Percentiles rank a stretch among this genome's conserved stretches.
Conservation (phyloP, 2,888 invertebrate genomes). For the Drosophila algonquin region DNA sequence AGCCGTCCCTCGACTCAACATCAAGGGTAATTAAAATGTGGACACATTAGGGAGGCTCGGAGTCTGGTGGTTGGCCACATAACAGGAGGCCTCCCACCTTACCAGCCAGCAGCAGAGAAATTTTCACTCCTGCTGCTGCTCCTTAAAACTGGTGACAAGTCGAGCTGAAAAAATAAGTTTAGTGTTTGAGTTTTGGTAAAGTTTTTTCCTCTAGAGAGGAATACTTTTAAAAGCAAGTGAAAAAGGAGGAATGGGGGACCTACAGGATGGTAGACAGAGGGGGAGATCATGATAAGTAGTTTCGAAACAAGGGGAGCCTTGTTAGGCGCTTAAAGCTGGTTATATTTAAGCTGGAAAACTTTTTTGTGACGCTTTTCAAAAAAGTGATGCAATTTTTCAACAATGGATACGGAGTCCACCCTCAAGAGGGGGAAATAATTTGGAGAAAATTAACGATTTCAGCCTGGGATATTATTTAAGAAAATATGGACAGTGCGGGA, state of each 20-base stretch:
- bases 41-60: conserved; percentile 53
- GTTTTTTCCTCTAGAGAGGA: conserved; percentile 33
- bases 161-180: conserved; percentile 21
- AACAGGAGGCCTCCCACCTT: neutral
- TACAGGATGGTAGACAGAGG: neutral
- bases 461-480: neutral
- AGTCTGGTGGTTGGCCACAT: conserved; percentile 30
- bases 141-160: conserved; percentile 41
- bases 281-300: neutral
- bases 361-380: neutral
- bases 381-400: neutral
- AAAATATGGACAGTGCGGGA: too few relatives aligned
- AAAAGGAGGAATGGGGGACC: neutral
- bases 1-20: conserved; percentile 56
- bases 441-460: neutral
- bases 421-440: neutral
- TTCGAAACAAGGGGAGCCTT: neutral
- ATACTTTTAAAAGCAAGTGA: conserved; percentile 2
- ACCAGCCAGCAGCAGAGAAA: neutral
- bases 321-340: neutral
- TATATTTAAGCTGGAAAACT: neutral
- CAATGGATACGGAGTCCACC: conserved; percentile 20
- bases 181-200: conserved; percentile 23
- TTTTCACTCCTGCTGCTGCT: conserved; percentile 1
- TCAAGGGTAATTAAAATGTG: conserved; percentile 69